Base-by-base conservation (phyloP, 2,888 invertebrate genomes). In the Cephus pygmeus region DNA sequence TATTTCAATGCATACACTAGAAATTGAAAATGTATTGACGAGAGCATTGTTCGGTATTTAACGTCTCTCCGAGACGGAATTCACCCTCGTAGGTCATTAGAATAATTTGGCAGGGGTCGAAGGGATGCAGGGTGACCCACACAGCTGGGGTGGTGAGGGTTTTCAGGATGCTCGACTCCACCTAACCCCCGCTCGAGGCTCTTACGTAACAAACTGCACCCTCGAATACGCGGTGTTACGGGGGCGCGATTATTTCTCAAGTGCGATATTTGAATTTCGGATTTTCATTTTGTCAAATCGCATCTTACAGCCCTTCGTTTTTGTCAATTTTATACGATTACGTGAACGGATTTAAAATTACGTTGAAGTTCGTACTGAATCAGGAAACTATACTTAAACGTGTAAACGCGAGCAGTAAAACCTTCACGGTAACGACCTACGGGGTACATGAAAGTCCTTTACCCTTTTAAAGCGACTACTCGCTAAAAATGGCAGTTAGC, bases 191-290 rank as follows among this genome's bases (percentile, higher is more conserved):
- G 35, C 12, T 35, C 56, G 69, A 56, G 79, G 77, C 77, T 77
- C 79, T 79, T 79, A 69, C 74, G 73, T 74, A 76, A 71, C 80
- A 80, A 77, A 81, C 76, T 76, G 56, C 77, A 74, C 81, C 77
- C 73, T 80, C 73, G 75, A 68, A 73, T 11, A 30, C 35, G 40
- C 11, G 69, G 68, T 35, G 75, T 40, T 69, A 73, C n/a, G 34
- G 34, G 75, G 76, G 31, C 80, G 83, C 83, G 84, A 85, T 86
- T 83, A 84, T 83, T 85, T 86, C 71, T 56, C 85, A 81, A 87
- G 87, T 87, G 85, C 84, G 84, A 86, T 86, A 85, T 87, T 87
- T 87, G 87, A 87, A 87, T 87, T 87, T 87, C 83, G 85, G 87
- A 87, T 87, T 87, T 85, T 85, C 84, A 85, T 85, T 85, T 87